phyloP scores from a whole-genome alignment of 2,113 vertebrate species.

The Thalassoma bifasciatum region DNA sequence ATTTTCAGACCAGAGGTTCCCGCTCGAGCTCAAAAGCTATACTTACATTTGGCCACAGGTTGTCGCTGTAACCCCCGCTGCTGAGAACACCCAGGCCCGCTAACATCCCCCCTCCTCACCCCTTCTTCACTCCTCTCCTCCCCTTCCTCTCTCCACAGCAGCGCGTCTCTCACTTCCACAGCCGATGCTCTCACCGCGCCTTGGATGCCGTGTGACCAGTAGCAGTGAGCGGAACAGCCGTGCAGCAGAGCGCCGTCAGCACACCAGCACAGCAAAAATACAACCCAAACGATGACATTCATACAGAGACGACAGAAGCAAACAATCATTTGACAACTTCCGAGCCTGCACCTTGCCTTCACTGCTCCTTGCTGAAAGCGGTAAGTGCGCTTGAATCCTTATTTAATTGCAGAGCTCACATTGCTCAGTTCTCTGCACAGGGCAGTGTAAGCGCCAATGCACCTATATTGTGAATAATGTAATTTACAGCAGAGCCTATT shows the following conservation, averaged over 20 bases:
- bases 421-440: slow-evolving; percentile 20
- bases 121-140: background rate
- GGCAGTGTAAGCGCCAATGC: slow-evolving; percentile 6
- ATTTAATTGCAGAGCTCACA: slow-evolving; percentile 29
- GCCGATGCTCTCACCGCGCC: too few relatives aligned
- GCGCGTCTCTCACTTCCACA: slow-evolving; percentile 57
- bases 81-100: background rate
- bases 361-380: slow-evolving; percentile 67
- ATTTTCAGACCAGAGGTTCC: too few relatives aligned
- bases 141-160: slow-evolving; percentile 32
- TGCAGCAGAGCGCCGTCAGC: slow-evolving; percentile 28
- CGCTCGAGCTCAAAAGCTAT: too few relatives aligned
- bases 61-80: slow-evolving; percentile 57
- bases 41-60: slow-evolving; percentile 28
- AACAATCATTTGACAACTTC: slow-evolving; percentile 78
- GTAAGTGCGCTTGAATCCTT: slow-evolving; percentile 63
- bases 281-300: slow-evolving; percentile 79
- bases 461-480: background rate
- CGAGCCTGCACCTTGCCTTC: slow-evolving; percentile 53
- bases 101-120: background rate
- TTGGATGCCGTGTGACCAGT: slow-evolving; percentile 68
- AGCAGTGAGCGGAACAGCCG: slow-evolving; percentile 42
- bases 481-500: background rate
- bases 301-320: slow-evolving; percentile 60
- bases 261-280: slow-evolving; percentile 46